A percentile compares a stretch with the other conserved stretches of the same genome.
These are phyloP conservation scores for Neodiprion pinetum DNA, from an alignment of 1,140 invertebrate genomes.

Conservation along the genomic window DNA sequence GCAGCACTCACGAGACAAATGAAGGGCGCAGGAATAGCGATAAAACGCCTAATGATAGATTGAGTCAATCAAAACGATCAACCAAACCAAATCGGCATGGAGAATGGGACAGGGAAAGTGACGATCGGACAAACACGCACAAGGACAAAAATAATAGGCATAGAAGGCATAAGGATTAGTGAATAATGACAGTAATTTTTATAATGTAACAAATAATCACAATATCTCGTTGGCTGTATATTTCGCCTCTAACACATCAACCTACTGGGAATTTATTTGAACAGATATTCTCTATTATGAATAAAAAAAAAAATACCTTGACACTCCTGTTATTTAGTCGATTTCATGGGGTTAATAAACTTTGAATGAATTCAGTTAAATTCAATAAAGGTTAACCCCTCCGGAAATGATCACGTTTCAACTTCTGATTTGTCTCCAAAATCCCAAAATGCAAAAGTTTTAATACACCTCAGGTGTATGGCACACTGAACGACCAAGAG, in stretches of 20 bases:
- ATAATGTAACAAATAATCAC: not conserved
- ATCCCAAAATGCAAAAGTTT: too few species aligned
- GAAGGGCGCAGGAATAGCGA: not conserved
- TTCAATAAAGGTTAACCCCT: too few species aligned
- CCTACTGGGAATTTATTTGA: too few species aligned
- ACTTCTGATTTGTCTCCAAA: too few species aligned
- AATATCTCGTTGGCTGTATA: not conserved
- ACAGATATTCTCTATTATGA: too few species aligned
- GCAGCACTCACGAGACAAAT: not conserved
- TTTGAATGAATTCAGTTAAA: too few species aligned
- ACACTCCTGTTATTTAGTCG: too few species aligned
- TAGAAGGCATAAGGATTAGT: not conserved
- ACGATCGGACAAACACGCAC: not conserved
- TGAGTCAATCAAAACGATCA: not conserved
- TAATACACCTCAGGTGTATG: too few species aligned
- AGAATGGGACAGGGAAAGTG: not conserved
- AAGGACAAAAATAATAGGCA: not conserved
- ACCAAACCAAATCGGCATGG: not conserved
- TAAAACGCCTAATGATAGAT: not conserved
- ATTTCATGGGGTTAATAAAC: too few species aligned
- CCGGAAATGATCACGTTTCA: too few species aligned
- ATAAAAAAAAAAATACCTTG: too few species aligned
- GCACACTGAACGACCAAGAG: constrained; percentile 34
- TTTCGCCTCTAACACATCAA: too few species aligned
- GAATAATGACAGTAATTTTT: not conserved